Evolutionary conservation across 2,888 invertebrate species (phyloP).

Genomic region (Chydorus sphaericus): DNA sequence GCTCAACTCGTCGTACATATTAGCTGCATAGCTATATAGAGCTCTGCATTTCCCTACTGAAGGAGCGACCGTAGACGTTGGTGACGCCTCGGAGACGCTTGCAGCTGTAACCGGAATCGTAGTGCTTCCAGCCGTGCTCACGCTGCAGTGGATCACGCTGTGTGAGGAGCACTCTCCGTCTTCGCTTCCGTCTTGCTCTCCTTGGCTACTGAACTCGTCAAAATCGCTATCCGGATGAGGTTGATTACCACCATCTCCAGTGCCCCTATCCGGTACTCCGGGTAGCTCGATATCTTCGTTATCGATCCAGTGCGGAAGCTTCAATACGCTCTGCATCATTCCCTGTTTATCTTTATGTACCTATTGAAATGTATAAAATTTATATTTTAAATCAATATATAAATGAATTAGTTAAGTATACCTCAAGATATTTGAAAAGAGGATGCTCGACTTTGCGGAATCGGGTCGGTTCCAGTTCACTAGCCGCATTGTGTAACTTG

Average conservation of each 20-base stretch:
- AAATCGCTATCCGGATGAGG: conserved; percentile 53
- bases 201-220: conserved; percentile 68
- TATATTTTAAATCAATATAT: too few species aligned
- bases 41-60: conserved; percentile 63
- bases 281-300: conserved; percentile 27
- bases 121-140: not conserved
- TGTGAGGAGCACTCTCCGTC: conserved; percentile 21
- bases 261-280: conserved; percentile 24
- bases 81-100: conserved; percentile 4
- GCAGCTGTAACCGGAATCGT: not conserved
- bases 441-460: conserved; percentile 63
- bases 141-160: conserved; percentile 17
- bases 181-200: conserved; percentile 30
- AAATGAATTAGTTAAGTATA: not conserved
- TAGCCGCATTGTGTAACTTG: conserved; percentile 68
- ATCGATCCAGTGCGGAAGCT: conserved; percentile 59
- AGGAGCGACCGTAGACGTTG: conserved; percentile 27
- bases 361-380: not conserved
- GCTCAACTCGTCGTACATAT: conserved; percentile 71
- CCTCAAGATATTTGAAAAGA: conserved; percentile 66
- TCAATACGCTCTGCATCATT: conserved; percentile 66
- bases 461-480: conserved; percentile 55
- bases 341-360: conserved; percentile 80
- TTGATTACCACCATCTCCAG: conserved; percentile 64
- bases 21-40: conserved; percentile 73